These are phyloP conservation scores for Bombus polaris DNA, from an alignment of 1,140 invertebrate species.

Conservation along the genomic window DNA sequence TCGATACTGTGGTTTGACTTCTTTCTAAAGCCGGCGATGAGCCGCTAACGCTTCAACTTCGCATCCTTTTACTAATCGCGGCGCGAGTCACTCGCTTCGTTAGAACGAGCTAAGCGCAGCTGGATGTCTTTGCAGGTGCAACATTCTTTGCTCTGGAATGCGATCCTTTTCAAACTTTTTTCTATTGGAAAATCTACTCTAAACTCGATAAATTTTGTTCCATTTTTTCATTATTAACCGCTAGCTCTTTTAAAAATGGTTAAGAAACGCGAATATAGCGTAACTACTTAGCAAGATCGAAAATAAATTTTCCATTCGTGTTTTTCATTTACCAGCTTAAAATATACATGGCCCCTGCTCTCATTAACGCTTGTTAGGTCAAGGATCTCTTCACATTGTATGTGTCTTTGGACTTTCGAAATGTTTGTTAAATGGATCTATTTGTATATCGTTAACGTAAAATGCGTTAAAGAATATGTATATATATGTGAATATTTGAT, in stretches of 20 bases:
- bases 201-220: not conserved
- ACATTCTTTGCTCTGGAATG: too few relatives aligned
- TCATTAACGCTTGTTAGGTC: not conserved
- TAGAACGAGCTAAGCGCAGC: constrained; percentile 37
- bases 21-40: constrained; percentile 12
- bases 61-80: constrained; percentile 62
- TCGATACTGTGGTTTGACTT: constrained; percentile 9
- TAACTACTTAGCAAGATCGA: not conserved
- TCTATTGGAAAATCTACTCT: not conserved
- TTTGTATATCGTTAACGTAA: not conserved
- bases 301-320: not conserved
- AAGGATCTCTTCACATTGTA: not conserved
- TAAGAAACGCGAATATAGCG: not conserved
- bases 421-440: not conserved
- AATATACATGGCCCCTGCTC: not conserved
- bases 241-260: not conserved
- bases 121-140: not conserved
- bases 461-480: not conserved
- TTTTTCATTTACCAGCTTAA: not conserved
- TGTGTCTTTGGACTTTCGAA: not conserved
- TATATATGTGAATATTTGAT: not conserved
- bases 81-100: constrained; percentile 43
- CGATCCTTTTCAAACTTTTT: not conserved
- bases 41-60: constrained; percentile 58
- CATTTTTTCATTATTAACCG: not conserved